Base-by-base conservation (phyloP, 2,113 vertebrate species). In the Pachyramphus minor region DNA sequence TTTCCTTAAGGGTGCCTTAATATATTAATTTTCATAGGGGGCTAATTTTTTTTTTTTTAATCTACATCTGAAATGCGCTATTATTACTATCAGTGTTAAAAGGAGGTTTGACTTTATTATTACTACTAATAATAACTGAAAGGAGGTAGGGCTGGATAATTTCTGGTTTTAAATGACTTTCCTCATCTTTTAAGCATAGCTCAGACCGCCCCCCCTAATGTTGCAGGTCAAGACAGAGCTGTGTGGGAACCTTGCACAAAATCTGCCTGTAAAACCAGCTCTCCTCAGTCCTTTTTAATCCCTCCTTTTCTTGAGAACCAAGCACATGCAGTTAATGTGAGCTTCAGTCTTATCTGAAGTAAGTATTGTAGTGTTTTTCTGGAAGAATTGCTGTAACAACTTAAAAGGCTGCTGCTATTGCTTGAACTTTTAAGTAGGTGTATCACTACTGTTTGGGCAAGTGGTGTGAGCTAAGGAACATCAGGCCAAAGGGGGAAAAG, bases 261-360 rank as follows among this genome's bases (percentile, higher is more conserved):
- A 78, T 71, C 89, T 95, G 94, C 86, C 93, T 95, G 73, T 89
- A 5, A 77, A 88, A 80, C 92, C 89, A 90, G 72, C 80, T 95
- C 94, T 95, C 76, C 79, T 94, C 94, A 92, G 83, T 90, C 92
- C 94, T 89, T 95, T 95, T 95, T 90, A 95, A 89, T 41, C 41
- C 69, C 52, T 92, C 83, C 89, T 95, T 95, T 97, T 92, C 95
- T 92, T 91, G 93, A 92, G 89, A 94, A 60, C 73, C 95, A 94
- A 95, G 93, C 80, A 80, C 83, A 84, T 44, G 92, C 90, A 90
- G 80, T 77, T 95, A 55, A 75, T 68, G 89, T 95, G 94, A 89
- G 69, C 87, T 96, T 95, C 93, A 94, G 89, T 68, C 81, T 93
- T 96, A 94, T 44, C 94, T 94, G 93, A 93, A 96, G 94, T 86